These are phyloP conservation scores for Pseudochaenichthys georgianus DNA, from an alignment of 2,797 vertebrate species.

Conservation along the genomic window DNA sequence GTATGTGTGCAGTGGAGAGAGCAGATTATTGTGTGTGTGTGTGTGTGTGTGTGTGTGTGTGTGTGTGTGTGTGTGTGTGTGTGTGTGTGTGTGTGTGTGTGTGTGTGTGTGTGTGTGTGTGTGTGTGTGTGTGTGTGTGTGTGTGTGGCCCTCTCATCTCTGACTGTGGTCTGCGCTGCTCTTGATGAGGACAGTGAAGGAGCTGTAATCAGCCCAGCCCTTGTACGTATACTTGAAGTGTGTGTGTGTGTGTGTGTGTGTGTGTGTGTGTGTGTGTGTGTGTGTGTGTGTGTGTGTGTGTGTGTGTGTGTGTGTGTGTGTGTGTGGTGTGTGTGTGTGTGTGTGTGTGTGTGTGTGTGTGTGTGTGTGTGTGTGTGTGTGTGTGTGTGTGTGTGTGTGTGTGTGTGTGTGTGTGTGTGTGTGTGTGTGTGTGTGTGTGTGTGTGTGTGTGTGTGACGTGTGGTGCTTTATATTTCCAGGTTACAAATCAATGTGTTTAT, in stretches of 20 bases:
- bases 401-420: too few species aligned
- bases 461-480: conserved; percentile 26
- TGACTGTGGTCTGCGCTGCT: conserved; percentile 59
- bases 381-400: too few species aligned
- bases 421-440: too few species aligned
- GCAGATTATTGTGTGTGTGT: conserved; percentile 1
- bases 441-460: not conserved
- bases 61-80: conserved; percentile 28
- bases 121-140: too few species aligned
- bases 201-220: conserved; percentile 70
- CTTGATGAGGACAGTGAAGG: conserved; percentile 75
- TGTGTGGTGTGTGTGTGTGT: too few species aligned
- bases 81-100: conserved; percentile 52
- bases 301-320: too few species aligned
- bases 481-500: conserved; percentile 5
- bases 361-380: too few species aligned
- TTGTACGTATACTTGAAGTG: conserved; percentile 44
- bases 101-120: conserved; percentile 41
- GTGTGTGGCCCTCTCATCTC: conserved; percentile 60
- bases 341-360: too few species aligned
- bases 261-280: conserved; percentile 38
- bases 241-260: conserved; percentile 22
- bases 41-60: too few species aligned
- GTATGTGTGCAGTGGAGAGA: conserved; percentile 21
- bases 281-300: too few species aligned